A percentile compares a stretch with the other conserved stretches of the same genome.
Evolutionary conservation across 2,113 vertebrate species (phyloP).

Genomic region (Accipiter virgatus): DNA sequence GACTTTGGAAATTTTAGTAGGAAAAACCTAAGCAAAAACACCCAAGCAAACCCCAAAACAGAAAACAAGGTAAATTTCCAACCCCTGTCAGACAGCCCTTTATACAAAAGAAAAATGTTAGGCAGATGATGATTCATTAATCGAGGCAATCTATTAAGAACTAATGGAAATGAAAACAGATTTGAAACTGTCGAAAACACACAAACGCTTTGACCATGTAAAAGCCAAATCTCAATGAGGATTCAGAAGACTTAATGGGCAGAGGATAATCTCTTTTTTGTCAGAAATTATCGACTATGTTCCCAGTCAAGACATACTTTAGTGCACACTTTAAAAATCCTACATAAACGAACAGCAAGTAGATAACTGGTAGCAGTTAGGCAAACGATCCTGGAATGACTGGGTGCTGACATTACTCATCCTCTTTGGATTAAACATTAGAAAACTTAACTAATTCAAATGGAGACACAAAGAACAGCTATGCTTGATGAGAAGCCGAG

Average conservation of each 20-base stretch:
- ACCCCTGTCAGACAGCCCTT: background rate
- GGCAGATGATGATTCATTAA: slow-evolving; percentile 22
- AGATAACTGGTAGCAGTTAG: background rate
- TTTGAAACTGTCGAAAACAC: background rate
- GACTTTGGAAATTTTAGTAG: background rate
- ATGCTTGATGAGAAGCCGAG: background rate
- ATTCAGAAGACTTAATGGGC: background rate
- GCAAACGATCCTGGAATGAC: background rate
- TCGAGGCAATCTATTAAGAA: background rate
- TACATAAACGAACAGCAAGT: background rate
- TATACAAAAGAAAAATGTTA: background rate
- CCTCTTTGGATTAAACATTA: background rate
- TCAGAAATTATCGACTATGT: background rate
- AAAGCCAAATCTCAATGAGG: background rate
- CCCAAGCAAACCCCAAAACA: background rate
- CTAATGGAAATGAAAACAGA: background rate
- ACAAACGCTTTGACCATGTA: background rate
- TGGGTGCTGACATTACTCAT: background rate
- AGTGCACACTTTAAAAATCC: background rate
- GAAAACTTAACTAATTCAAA: background rate
- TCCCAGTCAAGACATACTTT: background rate
- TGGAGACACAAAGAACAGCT: background rate
- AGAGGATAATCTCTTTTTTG: background rate
- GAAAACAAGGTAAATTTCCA: background rate
- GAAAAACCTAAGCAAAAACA: background rate